A percentile compares a stretch with the other conserved stretches of the same genome.
Conservation (phyloP, 2,113 vertebrate species). For the Ascaphus truei region DNA sequence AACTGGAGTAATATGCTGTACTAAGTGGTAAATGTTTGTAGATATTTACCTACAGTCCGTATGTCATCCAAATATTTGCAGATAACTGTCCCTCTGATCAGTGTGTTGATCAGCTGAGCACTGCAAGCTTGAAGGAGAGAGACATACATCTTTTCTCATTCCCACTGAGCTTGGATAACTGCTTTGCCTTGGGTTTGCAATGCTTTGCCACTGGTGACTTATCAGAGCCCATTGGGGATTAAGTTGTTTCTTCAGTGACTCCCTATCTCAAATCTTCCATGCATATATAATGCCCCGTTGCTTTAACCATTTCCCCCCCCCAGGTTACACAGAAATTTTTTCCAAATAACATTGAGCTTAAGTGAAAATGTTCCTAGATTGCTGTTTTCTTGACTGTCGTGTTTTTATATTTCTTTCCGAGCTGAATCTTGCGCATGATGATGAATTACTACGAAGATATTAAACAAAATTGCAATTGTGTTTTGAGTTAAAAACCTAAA, state of each 20-base stretch:
- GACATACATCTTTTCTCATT: not conserved
- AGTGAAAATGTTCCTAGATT: too few relatives aligned
- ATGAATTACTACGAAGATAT: too few relatives aligned
- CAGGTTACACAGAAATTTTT: too few relatives aligned
- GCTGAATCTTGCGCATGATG: too few relatives aligned
- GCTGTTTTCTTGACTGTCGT: too few relatives aligned
- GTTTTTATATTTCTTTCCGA: too few relatives aligned
- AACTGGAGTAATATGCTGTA: too few relatives aligned
- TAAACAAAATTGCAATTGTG: too few relatives aligned
- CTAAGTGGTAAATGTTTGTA: too few relatives aligned
- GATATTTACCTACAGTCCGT: too few relatives aligned
- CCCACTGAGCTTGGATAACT: not conserved
- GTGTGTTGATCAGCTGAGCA: not conserved
- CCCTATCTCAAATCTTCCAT: not conserved
- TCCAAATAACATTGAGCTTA: too few relatives aligned
- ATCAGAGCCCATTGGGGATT: not conserved
- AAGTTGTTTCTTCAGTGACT: not conserved
- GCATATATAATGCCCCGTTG: not conserved
- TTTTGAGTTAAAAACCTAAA: too few relatives aligned
- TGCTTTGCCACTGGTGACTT: not conserved
- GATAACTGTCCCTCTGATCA: not conserved
- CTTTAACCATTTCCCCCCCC: constrained; percentile 10
- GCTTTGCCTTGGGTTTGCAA: not conserved
- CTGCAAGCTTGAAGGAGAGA: not conserved
- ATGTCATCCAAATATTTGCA: not conserved